Evolutionary conservation across 2,888 invertebrate species (phyloP).

Genomic region (Lithophane semibrunnea): DNA sequence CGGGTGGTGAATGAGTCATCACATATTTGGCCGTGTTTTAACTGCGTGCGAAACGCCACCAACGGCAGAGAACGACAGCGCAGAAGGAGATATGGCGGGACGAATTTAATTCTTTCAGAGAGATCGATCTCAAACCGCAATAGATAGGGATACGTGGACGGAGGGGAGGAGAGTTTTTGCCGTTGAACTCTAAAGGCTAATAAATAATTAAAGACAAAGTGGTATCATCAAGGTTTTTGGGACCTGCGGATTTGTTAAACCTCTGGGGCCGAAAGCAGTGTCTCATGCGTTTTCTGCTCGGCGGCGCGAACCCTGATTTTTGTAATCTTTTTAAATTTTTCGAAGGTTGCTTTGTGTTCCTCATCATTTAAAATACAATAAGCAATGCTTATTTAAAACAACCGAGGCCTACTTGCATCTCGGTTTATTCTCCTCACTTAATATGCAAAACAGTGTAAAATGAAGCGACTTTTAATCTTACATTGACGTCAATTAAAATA

Average conservation of each 20-base stretch:
- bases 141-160: neutral
- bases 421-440: neutral
- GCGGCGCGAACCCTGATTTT: accelerated
- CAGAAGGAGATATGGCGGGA: no score
- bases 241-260: neutral
- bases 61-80: neutral
- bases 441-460: slow-evolving; percentile 27
- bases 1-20: slow-evolving; percentile 24
- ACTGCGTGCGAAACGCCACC: neutral
- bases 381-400: neutral
- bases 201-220: no score
- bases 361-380: slow-evolving; percentile 4
- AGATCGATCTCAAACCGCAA: neutral
- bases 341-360: neutral
- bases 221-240: neutral
- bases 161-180: no score
- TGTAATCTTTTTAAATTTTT: neutral
- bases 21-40: neutral
- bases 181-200: no score
- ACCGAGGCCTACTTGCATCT: neutral
- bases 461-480: slow-evolving; percentile 12
- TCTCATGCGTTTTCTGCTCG: neutral
- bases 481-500: slow-evolving; percentile 31
- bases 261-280: neutral
- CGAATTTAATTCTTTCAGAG: neutral